Evolutionary conservation across 2,113 vertebrate genomes (phyloP).

Genomic region (Oryzias curvinotus): DNA sequence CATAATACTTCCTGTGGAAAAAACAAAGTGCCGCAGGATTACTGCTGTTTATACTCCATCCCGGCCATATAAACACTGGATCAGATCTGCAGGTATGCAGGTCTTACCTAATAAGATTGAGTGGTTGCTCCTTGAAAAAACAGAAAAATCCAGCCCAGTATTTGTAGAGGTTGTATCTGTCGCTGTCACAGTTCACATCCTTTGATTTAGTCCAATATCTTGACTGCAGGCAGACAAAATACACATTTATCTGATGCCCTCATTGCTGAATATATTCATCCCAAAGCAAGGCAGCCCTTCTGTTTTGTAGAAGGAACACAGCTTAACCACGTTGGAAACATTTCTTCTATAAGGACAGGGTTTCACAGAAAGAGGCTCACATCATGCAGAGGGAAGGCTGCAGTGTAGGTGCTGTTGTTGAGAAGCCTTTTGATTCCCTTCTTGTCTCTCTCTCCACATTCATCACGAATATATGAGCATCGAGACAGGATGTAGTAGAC

Average conservation of each 20-base stretch:
- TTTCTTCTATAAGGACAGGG: background rate
- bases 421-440: constrained; percentile 93
- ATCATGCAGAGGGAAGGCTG: constrained; percentile 94
- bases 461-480: constrained; percentile 84
- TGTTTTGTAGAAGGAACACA: background rate
- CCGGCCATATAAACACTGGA: no score
- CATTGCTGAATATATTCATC: background rate
- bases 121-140: constrained; percentile 96
- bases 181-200: constrained; percentile 82
- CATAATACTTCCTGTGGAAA: constrained; percentile 88
- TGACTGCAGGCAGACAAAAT: constrained; percentile 73
- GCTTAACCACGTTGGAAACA: background rate
- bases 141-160: constrained; percentile 88
- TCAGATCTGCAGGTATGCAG: no score
- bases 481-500: constrained; percentile 96
- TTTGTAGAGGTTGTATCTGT: constrained; percentile 82
- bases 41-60: background rate
- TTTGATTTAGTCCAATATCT: constrained; percentile 88
- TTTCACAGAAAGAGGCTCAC: constrained; percentile 72
- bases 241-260: constrained; percentile 10
- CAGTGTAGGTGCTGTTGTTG: constrained; percentile 86
- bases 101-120: constrained; percentile 87
- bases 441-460: constrained; percentile 86
- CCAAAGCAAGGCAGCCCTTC: no score
- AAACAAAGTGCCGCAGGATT: constrained; percentile 8